A percentile compares a stretch with the other conserved stretches of the same genome.
These are phyloP conservation scores for Sesia apiformis DNA, from an alignment of 2,888 invertebrate genomes.

Conservation along the genomic window DNA sequence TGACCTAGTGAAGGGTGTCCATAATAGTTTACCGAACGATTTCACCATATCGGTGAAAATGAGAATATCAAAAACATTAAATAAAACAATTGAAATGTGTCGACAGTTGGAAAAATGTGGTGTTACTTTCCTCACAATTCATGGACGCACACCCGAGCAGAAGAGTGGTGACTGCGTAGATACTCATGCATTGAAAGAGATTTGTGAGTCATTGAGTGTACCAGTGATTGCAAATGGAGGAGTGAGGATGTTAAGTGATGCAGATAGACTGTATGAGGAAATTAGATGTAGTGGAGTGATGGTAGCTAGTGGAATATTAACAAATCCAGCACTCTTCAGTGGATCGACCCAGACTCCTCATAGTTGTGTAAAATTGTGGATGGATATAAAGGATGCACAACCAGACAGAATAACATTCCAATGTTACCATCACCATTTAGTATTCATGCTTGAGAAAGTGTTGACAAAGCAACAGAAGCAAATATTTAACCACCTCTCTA, in stretches of 20 bases:
- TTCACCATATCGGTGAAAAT: constrained; percentile 96
- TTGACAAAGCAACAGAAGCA: constrained; percentile 82
- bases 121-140: constrained; percentile 91
- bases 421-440: constrained; percentile 95
- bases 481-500: constrained; percentile 85
- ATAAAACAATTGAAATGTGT: constrained; percentile 85
- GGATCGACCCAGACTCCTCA: constrained; percentile 81
- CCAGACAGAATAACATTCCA: constrained; percentile 82
- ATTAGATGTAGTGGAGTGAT: constrained; percentile 91
- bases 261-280: constrained; percentile 75
- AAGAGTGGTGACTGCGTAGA: constrained; percentile 84
- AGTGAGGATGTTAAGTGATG: constrained; percentile 82
- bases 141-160: constrained; percentile 91
- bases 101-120: constrained; percentile 88
- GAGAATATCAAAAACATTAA: constrained; percentile 81
- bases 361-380: constrained; percentile 88
- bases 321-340: constrained; percentile 92
- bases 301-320: constrained; percentile 92
- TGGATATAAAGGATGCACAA: constrained; percentile 77
- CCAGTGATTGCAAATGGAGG: constrained; percentile 97
- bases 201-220: constrained; percentile 81
- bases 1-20: constrained; percentile 85
- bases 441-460: constrained; percentile 93
- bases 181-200: constrained; percentile 78
- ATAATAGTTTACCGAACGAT: constrained; percentile 79